Conservation (phyloP, 2,888 invertebrate genomes). For the Anagyrus pseudococci region DNA sequence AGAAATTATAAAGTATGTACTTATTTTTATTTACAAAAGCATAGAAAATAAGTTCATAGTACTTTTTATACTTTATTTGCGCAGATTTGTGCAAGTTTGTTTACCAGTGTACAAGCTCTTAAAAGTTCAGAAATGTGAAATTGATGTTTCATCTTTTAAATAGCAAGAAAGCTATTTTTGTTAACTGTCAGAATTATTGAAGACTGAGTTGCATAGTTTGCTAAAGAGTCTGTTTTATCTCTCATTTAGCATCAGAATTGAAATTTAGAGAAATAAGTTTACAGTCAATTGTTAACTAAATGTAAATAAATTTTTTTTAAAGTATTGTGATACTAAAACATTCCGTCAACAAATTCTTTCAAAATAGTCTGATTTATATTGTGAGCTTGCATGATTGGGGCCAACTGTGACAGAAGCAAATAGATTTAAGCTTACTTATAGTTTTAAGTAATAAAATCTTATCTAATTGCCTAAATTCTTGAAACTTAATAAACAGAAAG, state of each 20-base stretch:
- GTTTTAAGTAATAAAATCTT: conserved; percentile 10
- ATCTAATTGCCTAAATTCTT: conserved; percentile 7
- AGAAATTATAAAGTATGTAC: background rate
- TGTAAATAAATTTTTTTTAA: conserved; percentile 10
- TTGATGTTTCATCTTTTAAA: conserved; percentile 9
- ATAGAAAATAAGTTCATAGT: background rate
- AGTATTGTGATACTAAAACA: conserved; percentile 23
- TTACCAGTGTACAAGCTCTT: no score
- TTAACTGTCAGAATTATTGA: conserved; percentile 31
- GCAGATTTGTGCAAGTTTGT: background rate
- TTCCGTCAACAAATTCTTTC: conserved; percentile 23
- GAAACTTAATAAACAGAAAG: conserved; percentile 7
- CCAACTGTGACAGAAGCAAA: conserved; percentile 27
- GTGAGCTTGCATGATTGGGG: conserved; percentile 20
- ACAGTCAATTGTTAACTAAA: conserved; percentile 14
- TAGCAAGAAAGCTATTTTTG: conserved; percentile 25
- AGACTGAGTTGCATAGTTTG: conserved; percentile 35
- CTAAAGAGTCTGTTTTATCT: conserved; percentile 29
- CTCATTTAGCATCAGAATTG: no score
- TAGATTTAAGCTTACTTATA: conserved; percentile 22
- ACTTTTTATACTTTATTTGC: background rate
- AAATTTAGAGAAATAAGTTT: conserved; percentile 6
- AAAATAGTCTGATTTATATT: conserved; percentile 8
- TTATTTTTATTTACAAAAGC: no score
- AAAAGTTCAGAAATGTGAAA: background rate